Evolutionary conservation across 2,113 vertebrate genomes (phyloP).

Genomic region (Cavia aperea): DNA sequence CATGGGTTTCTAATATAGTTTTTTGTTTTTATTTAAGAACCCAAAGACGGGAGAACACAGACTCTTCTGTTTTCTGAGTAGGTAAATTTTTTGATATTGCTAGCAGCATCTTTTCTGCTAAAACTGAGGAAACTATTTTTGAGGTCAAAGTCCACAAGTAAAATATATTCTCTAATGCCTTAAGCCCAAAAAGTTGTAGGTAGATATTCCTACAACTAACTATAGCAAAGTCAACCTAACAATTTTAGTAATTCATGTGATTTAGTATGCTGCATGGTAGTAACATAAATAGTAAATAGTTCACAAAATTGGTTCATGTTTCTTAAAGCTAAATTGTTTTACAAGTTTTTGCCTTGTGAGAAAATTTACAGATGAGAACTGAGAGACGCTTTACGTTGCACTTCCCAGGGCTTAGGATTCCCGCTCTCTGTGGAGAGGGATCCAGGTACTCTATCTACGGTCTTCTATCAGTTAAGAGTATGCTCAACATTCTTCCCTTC

Average conservation of each 20-base stretch:
- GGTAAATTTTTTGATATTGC: constrained; percentile 24
- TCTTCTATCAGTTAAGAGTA: not conserved
- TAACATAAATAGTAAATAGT: not conserved
- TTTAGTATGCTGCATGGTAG: not conserved
- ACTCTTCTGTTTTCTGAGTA: constrained; percentile 8
- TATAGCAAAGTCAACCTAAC: not conserved
- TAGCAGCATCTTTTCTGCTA: not conserved
- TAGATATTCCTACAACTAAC: not conserved
- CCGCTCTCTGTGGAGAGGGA: not conserved
- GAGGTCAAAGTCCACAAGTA: not conserved
- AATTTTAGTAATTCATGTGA: not conserved
- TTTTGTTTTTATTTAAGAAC: constrained; percentile 24
- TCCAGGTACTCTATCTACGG: not conserved
- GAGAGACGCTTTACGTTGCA: not conserved
- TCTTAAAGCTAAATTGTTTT: not conserved
- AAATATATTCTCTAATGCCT: not conserved
- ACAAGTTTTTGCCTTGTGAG: not conserved
- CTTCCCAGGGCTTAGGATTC: no score
- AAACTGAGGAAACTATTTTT: not conserved
- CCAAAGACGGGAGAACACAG: not conserved
- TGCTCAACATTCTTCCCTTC: not conserved
- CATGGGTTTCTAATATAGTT: not conserved
- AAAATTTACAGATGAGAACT: not conserved
- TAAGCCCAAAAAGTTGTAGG: not conserved
- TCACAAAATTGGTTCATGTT: not conserved